These are phyloP conservation scores for Thera obeliscata DNA, from an alignment of 2,888 invertebrate genomes.

Conservation along the genomic window DNA sequence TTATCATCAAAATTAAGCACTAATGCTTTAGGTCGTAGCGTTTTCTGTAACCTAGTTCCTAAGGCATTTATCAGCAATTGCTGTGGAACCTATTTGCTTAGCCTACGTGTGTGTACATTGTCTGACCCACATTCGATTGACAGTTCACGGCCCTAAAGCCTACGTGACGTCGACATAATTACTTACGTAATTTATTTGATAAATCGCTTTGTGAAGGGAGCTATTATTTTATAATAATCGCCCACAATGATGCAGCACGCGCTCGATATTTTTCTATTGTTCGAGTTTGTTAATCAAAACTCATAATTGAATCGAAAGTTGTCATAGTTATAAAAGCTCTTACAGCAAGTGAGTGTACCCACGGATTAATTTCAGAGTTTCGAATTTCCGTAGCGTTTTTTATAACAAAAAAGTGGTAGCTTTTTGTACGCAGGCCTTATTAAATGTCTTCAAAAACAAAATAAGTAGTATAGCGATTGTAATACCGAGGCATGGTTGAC, in stretches of 20 bases:
- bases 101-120: constrained; percentile 39
- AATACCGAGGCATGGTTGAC: background rate
- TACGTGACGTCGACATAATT: constrained; percentile 55
- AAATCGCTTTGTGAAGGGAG: constrained; percentile 39
- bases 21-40: constrained; percentile 24
- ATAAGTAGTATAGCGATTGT: background rate
- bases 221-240: constrained; percentile 38
- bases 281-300: constrained; percentile 11
- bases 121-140: constrained; percentile 60
- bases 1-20: constrained; percentile 25
- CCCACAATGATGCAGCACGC: constrained; percentile 37
- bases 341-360: constrained; percentile 5
- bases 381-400: constrained; percentile 23
- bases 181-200: constrained; percentile 43
- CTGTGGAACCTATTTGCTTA: constrained; percentile 31
- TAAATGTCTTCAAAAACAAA: background rate
- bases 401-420: background rate
- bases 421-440: background rate
- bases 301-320: constrained; percentile 21
- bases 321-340: constrained; percentile 8
- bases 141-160: constrained; percentile 61
- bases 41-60: constrained; percentile 29
- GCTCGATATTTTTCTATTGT: constrained; percentile 23
- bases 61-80: constrained; percentile 23
- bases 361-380: constrained; percentile 31